Conservation (phyloP, 2,888 invertebrate genomes). For the Lochmaea crataegi region DNA sequence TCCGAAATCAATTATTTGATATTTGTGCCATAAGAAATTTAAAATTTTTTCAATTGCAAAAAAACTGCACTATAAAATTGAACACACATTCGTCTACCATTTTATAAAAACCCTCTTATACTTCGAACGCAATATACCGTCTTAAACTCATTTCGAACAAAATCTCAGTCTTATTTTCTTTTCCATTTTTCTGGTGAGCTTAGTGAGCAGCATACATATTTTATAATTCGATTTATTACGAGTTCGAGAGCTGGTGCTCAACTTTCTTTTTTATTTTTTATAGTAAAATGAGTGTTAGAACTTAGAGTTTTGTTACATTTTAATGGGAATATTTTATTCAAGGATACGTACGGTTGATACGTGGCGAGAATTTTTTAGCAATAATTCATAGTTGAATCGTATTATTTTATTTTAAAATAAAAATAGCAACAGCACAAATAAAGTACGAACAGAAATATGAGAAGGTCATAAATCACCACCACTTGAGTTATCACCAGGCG, state of each 20-base stretch:
- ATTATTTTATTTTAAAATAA: too few relatives aligned
- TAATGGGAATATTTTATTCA: background rate
- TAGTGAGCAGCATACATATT: constrained; percentile 22
- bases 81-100: background rate
- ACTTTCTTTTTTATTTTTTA: background rate
- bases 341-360: background rate
- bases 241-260: background rate
- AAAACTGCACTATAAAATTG: background rate
- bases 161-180: constrained; percentile 9
- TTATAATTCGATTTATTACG: constrained; percentile 25
- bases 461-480: too few relatives aligned
- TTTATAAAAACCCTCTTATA: background rate
- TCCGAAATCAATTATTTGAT: too few relatives aligned
- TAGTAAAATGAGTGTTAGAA: background rate
- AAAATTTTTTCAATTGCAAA: too few relatives aligned
- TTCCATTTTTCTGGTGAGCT: background rate
- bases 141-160: constrained; percentile 11
- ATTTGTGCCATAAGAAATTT: too few relatives aligned
- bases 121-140: background rate
- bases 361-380: background rate
- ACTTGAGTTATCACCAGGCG: too few relatives aligned
- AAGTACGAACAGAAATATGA: too few relatives aligned
- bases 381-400: too few relatives aligned
- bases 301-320: constrained; percentile 5
- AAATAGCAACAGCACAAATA: too few relatives aligned